A percentile compares a stretch with the other conserved stretches of the same genome.
These are phyloP conservation scores for Clamator glandarius DNA, from an alignment of 2,797 vertebrate genomes.

Conservation along the genomic window DNA sequence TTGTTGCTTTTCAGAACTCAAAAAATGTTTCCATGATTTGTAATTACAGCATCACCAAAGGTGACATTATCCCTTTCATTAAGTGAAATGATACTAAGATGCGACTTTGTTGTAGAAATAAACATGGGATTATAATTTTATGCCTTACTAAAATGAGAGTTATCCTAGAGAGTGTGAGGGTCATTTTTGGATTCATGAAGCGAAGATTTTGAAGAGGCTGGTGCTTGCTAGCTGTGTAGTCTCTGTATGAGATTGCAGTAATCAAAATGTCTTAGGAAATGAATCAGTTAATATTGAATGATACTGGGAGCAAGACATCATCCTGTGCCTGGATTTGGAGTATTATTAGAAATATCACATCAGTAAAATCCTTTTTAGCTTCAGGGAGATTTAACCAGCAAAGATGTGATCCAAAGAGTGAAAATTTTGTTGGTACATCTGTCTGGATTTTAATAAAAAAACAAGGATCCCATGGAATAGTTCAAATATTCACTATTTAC, in stretches of 20 bases:
- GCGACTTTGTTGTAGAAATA: background rate
- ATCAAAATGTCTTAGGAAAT: background rate
- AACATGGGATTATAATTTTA: background rate
- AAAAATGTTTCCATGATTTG: background rate
- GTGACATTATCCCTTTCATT: background rate
- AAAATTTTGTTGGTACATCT: background rate
- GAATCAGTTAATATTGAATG: background rate
- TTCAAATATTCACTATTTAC: background rate
- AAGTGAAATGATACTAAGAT: background rate
- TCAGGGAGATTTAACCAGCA: background rate
- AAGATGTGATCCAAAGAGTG: background rate
- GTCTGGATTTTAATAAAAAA: background rate
- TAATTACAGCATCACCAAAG: background rate
- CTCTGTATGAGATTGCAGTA: background rate
- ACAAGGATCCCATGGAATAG: background rate
- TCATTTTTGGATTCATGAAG: background rate
- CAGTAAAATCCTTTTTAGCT: background rate
- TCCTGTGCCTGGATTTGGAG: background rate
- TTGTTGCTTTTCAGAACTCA: background rate
- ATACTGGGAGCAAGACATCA: background rate
- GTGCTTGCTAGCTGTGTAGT: background rate
- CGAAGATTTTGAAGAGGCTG: background rate
- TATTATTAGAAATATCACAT: background rate
- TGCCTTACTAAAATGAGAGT: background rate
- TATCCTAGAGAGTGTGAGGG: background rate